Conservation (phyloP, 2,113 vertebrate genomes). For the Motacilla tschutschensis region DNA sequence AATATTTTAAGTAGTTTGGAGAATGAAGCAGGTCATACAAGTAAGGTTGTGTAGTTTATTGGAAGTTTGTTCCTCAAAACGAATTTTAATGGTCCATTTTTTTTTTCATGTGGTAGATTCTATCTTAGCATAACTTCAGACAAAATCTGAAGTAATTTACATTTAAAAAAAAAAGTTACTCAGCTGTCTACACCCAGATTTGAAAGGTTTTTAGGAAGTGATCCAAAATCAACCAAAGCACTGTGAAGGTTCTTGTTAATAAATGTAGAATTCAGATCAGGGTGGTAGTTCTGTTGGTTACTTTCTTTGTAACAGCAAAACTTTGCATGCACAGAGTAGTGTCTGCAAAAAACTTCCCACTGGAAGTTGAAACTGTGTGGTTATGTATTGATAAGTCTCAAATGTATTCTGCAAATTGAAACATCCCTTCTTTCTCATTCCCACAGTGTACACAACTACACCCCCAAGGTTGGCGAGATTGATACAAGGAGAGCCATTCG, state of each 20-base stretch:
- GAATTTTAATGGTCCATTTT: not conserved
- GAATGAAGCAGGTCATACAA: not conserved
- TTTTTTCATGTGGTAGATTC: not conserved
- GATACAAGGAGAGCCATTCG: constrained; percentile 94
- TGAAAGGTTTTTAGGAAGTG: not conserved
- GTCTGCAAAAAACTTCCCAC: not conserved
- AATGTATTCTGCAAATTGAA: not conserved
- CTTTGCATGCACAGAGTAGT: not conserved
- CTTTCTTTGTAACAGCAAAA: not conserved
- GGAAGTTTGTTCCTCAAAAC: not conserved
- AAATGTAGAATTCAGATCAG: not conserved
- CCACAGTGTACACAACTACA: constrained; percentile 94
- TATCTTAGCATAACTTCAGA: not conserved
- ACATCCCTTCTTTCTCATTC: constrained; percentile 1
- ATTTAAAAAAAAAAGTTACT: not conserved
- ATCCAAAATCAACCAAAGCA: not conserved
- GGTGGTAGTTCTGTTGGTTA: not conserved
- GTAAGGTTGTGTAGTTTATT: not conserved
- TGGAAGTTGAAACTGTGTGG: not conserved
- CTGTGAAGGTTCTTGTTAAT: not conserved
- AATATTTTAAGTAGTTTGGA: not conserved
- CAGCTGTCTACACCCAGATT: not conserved
- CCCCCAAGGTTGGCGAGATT: constrained; percentile 94
- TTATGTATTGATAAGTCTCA: not conserved
- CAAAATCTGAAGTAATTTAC: not conserved